These are phyloP conservation scores for Pseudolaguvia tuberculata DNA, from an alignment of 2,113 vertebrate genomes.

Conservation along the genomic window DNA sequence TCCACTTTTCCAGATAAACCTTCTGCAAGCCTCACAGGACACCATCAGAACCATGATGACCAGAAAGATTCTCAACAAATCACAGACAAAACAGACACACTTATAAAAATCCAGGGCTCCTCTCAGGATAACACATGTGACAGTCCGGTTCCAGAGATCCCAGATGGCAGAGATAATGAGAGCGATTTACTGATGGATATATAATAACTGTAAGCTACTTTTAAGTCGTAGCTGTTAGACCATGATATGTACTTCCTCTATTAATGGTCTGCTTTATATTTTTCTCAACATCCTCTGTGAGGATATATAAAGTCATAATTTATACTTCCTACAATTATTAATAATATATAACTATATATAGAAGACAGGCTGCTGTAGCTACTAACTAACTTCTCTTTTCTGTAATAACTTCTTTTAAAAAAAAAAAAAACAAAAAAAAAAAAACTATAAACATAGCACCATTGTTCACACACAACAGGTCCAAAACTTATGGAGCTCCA, in stretches of 20 bases:
- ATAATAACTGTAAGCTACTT: background rate
- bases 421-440: too few relatives aligned
- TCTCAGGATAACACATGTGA: background rate
- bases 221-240: background rate
- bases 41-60: background rate
- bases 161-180: constrained; percentile 16
- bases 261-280: constrained; percentile 3
- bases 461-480: background rate
- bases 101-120: constrained; percentile 27
- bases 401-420: background rate
- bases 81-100: constrained; percentile 22
- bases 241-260: background rate
- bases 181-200: background rate
- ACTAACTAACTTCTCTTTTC: background rate
- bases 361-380: background rate
- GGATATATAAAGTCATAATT: background rate
- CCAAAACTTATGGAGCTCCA: background rate
- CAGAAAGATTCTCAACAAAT: constrained; percentile 8
- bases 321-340: background rate
- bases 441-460: background rate
- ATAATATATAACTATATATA: background rate
- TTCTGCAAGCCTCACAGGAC: constrained; percentile 28
- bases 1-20: constrained; percentile 29
- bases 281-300: constrained; percentile 32
- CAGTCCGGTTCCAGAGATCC: background rate